Base-by-base conservation (phyloP, 2,888 invertebrate genomes). In the Dendrolimus pini region DNA sequence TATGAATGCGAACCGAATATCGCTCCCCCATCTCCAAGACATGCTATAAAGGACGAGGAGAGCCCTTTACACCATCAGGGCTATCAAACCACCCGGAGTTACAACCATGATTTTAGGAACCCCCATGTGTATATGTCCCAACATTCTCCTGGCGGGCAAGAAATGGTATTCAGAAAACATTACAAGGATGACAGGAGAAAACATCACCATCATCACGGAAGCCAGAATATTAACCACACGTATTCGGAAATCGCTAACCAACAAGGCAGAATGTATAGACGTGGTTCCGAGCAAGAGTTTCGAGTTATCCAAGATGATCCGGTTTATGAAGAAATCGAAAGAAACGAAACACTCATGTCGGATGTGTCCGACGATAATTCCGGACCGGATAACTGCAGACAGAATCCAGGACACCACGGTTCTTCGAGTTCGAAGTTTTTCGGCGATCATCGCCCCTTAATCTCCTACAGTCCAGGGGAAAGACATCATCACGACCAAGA, bases 311-410 rank as follows among this genome's bases (percentile, higher is more conserved):
- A 93, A 71, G 95, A 95, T 68, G 95, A 95, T 71, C 96, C 96
- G 0, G 95, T 96, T 2, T 96, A 96, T 78, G 96, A 96, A 76
- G 95, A 95, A 74, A 95, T 96, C 59, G 95, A 95, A 70, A 89
- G 94, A 8, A 92, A 94, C 67, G 95, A 95, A 72, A 93, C 95
- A 3, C 92, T 94, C 56, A 94, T 94, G 72, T 95, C 95, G 0
- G 95, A 95, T 72, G 93, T 95, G 93, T 95, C 95, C 54, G 95
- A 96, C 73, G 96, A 96, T 58, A 91, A 91, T 56, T 91, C 90
- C 12, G 91, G 88, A 0, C 90, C 90, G 12, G 95, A 95, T 71
- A 94, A 93, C 56, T 93, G 94, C 71, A 87, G 95, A 57, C 95
- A 94, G 76, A 94, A 94, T 74, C 83, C 85, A 6, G 94, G 94